Evolutionary conservation across 2,888 invertebrate genomes (phyloP).

Genomic region (Erebia palarica): DNA sequence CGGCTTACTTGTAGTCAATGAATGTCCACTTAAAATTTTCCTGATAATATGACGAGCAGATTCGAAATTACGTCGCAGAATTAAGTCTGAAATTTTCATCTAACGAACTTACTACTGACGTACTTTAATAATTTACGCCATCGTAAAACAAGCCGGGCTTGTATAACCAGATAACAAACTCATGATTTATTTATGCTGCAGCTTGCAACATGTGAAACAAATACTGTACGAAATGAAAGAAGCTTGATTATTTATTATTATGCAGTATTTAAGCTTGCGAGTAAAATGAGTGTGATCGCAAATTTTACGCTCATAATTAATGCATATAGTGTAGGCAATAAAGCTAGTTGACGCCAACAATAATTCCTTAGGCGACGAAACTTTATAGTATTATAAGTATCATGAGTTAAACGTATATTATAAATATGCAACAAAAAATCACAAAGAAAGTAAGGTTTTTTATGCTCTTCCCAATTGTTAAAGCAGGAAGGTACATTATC

Average conservation of each 20-base stretch:
- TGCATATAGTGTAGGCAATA: too few relatives aligned
- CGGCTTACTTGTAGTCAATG: too few relatives aligned
- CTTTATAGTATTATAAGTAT: too few relatives aligned
- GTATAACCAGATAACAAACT: slow-evolving; percentile 30
- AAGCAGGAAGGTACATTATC: too few relatives aligned
- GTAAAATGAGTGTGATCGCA: slow-evolving; percentile 34
- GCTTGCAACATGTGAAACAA: slow-evolving; percentile 28
- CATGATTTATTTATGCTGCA: slow-evolving; percentile 30
- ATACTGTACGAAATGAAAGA: slow-evolving; percentile 31
- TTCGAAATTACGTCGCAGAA: neutral
- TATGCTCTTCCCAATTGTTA: too few relatives aligned
- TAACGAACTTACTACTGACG: slow-evolving; percentile 12
- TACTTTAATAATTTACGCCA: slow-evolving; percentile 28
- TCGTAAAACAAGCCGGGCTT: slow-evolving; percentile 29
- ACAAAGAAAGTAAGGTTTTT: too few relatives aligned
- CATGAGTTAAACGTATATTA: too few relatives aligned
- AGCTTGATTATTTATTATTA: slow-evolving; percentile 29
- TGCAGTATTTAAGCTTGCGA: neutral
- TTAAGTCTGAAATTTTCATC: slow-evolving; percentile 3
- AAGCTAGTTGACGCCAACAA: too few relatives aligned
- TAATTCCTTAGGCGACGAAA: too few relatives aligned
- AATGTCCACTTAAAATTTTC: neutral
- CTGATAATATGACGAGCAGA: neutral
- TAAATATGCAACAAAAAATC: too few relatives aligned
- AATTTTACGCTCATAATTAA: slow-evolving; percentile 17